Percentiles rank a stretch among this genome's conserved stretches.
Conservation (phyloP, 1,140 invertebrate genomes). For the Sycophaga agraensis region DNA sequence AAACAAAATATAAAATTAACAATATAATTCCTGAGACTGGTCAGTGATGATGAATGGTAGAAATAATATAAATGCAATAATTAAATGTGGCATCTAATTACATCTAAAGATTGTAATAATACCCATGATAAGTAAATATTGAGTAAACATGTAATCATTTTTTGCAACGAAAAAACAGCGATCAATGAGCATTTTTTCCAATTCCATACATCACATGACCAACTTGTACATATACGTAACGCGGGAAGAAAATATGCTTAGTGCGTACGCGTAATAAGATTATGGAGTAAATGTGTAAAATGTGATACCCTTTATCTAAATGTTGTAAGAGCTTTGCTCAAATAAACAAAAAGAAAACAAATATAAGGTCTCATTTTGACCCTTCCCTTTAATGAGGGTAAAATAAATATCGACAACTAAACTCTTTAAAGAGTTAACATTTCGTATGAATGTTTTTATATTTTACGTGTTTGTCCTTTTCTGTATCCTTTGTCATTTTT, state of each 20-base stretch:
- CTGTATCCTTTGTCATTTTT: neutral
- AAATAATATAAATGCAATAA: constrained; percentile 15
- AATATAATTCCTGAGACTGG: neutral
- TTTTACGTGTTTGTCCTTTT: neutral
- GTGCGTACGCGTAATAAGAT: constrained; percentile 26
- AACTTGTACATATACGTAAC: constrained; percentile 49
- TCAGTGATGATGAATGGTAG: constrained; percentile 25
- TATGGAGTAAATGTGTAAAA: constrained; percentile 49
- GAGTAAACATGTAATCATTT: constrained; percentile 27
- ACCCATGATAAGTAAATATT: constrained; percentile 23
- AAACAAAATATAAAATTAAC: constrained; percentile 17
- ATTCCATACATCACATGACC: constrained; percentile 44
- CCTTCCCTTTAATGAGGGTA: neutral
- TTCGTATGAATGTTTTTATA: neutral
- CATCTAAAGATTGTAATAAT: constrained; percentile 17
- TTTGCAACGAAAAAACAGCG: constrained; percentile 46
- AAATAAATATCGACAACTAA: neutral
- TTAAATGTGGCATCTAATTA: neutral
- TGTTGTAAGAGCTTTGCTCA: neutral
- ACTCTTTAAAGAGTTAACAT: neutral
- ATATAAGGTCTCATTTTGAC: neutral
- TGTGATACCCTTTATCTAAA: constrained; percentile 45
- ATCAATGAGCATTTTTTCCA: constrained; percentile 13
- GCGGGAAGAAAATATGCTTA: constrained; percentile 30
- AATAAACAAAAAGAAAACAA: neutral